Percentiles rank a stretch among this genome's conserved stretches.
phyloP scores from a whole-genome alignment of 2,888 invertebrate genomes.

The Metellina segmentata region DNA sequence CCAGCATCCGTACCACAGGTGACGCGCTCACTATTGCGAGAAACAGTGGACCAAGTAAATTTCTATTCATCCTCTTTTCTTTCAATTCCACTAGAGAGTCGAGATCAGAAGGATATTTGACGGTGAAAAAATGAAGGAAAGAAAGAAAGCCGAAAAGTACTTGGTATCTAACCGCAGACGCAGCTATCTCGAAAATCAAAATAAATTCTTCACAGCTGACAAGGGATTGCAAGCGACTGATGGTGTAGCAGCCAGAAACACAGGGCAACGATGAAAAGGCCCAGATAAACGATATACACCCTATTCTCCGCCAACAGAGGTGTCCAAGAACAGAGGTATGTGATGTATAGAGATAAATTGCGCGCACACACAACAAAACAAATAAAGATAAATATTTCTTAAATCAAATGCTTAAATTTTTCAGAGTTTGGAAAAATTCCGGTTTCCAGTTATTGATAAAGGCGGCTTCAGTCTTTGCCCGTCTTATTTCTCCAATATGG shows the following conservation, averaged over 20 bases:
- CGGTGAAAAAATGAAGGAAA: neutral
- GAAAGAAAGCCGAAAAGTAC: neutral
- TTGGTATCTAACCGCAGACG: constrained; percentile 24
- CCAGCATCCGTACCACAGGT: too few species aligned
- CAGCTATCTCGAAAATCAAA: constrained; percentile 68
- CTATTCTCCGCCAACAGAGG: constrained; percentile 9
- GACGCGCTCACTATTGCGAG: too few species aligned
- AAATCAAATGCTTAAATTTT: neutral
- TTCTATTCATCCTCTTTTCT: too few species aligned
- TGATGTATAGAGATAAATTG: constrained; percentile 65
- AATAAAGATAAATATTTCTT: constrained; percentile 2
- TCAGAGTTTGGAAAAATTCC: constrained; percentile 16
- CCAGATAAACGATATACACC: constrained; percentile 58
- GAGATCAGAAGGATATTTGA: neutral
- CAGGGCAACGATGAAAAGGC: constrained; percentile 32
- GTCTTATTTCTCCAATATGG: neutral
- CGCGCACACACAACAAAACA: constrained; percentile 32
- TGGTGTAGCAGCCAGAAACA: constrained; percentile 6
- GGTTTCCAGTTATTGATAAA: constrained; percentile 54
- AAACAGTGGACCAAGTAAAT: too few species aligned
- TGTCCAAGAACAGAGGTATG: constrained; percentile 22
- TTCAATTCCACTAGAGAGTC: neutral
- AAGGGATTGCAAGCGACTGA: constrained; percentile 51
- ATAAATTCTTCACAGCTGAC: constrained; percentile 55
- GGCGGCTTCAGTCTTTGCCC: neutral